These are phyloP conservation scores for Lasius fuliginosus DNA, from an alignment of 2,888 invertebrate genomes.

Conservation along the genomic window DNA sequence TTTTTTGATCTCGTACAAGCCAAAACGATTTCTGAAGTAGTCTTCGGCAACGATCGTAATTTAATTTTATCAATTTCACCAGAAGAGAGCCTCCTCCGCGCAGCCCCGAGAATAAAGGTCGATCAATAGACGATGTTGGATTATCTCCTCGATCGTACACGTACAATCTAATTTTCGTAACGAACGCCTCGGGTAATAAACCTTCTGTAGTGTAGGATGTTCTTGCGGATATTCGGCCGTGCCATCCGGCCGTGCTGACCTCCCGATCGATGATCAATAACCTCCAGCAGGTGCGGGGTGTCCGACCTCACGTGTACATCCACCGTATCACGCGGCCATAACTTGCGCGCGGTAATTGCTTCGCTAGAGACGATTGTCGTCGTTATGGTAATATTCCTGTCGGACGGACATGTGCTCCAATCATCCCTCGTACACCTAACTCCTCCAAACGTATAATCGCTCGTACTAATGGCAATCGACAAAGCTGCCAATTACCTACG, in stretches of 20 bases:
- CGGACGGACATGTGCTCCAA: conserved; percentile 61
- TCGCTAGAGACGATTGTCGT: conserved; percentile 63
- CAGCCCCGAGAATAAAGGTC: conserved; percentile 10
- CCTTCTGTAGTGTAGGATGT: conserved; percentile 41
- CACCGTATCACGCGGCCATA: conserved; percentile 66
- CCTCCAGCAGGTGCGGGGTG: conserved; percentile 45
- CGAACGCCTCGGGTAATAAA: conserved; percentile 49
- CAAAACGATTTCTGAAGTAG: background rate
- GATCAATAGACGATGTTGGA: conserved; percentile 35
- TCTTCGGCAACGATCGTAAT: background rate
- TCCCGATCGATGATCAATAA: conserved; percentile 69
- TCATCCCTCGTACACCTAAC: conserved; percentile 62
- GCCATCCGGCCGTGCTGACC: conserved; percentile 45
- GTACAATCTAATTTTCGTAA: conserved; percentile 54
- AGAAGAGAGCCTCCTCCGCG: background rate
- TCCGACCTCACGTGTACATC: conserved; percentile 55
- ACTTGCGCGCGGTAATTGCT: conserved; percentile 64
- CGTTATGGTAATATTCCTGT: conserved; percentile 66
- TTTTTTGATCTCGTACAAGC: too few species aligned
- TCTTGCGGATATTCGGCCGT: conserved; percentile 46
- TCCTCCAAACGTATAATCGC: conserved; percentile 58
- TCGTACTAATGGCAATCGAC: conserved; percentile 54
- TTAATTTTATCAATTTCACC: conserved; percentile 17
- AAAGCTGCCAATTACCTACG: conserved; percentile 57
- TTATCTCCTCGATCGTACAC: conserved; percentile 47